Conservation (phyloP, 2,888 invertebrate genomes). For the Lasioglossum calceatum region DNA sequence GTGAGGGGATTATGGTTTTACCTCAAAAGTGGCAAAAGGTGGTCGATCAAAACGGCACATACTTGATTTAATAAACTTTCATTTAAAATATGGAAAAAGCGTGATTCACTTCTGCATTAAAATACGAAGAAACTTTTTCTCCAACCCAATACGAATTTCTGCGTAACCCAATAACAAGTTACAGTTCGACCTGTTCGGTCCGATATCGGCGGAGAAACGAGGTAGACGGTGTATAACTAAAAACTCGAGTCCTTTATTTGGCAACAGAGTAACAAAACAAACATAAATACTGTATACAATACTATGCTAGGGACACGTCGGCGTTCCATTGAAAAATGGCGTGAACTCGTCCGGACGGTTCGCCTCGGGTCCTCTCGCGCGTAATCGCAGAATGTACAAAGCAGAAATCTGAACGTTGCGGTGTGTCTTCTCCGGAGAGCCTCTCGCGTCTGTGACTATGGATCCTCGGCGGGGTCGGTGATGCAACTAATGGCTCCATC, state of each 20-base stretch:
- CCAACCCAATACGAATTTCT: no score
- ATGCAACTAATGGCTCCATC: slow-evolving; percentile 49
- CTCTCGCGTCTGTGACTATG: not conserved
- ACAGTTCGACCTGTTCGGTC: not conserved
- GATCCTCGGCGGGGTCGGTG: not conserved
- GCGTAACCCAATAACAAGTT: not conserved
- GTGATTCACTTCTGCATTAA: no score
- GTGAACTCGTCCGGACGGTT: not conserved
- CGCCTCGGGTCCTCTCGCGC: not conserved
- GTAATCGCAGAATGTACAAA: not conserved
- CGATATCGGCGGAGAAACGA: not conserved
- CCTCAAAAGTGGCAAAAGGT: no score
- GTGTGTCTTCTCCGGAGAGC: not conserved
- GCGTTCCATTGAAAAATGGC: not conserved
- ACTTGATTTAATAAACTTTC: no score
- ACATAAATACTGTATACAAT: slow-evolving; percentile 47
- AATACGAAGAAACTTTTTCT: no score
- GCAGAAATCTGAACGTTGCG: not conserved
- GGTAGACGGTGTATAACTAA: not conserved
- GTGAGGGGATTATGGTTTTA: no score
- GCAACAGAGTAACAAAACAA: slow-evolving; percentile 52
- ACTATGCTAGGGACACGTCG: not conserved
- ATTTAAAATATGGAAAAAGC: no score
- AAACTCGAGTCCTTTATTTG: slow-evolving; percentile 65
- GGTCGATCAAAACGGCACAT: no score